phyloP scores from a whole-genome alignment of 1,140 invertebrate genomes.

The Holcopasites calliopsidis region DNA sequence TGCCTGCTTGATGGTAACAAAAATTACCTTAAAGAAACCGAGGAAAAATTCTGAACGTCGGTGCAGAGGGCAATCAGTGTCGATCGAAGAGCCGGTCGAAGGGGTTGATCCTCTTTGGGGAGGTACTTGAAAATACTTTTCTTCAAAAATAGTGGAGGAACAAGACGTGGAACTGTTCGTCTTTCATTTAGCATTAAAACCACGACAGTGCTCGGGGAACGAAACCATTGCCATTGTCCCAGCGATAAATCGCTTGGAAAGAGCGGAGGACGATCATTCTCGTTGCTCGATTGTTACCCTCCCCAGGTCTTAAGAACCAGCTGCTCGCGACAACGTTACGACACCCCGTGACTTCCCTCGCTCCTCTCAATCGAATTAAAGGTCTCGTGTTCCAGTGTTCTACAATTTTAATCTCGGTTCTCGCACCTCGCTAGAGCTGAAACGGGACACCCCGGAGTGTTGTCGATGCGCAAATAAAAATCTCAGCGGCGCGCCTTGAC shows the following conservation, averaged over 20 bases:
- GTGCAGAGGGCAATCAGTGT: no score
- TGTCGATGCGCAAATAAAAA: conserved; percentile 39
- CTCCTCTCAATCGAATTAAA: conserved; percentile 20
- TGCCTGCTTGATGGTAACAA: no score
- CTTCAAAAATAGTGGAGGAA: no score
- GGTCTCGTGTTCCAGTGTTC: neutral
- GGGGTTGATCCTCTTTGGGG: no score
- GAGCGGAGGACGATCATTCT: neutral
- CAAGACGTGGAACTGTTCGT: neutral
- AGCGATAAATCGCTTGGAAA: neutral
- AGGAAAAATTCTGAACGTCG: no score
- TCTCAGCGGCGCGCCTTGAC: neutral
- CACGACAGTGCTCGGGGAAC: no score
- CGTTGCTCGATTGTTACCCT: neutral
- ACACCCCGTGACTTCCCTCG: no score
- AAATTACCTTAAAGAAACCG: neutral
- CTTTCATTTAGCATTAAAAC: neutral
- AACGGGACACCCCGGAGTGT: neutral
- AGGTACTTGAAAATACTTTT: no score
- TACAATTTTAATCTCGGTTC: conserved; percentile 19
- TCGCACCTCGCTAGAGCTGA: neutral
- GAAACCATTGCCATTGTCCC: neutral
- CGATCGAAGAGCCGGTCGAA: no score
- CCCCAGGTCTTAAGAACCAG: neutral
- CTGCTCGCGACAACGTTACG: neutral